A percentile compares a stretch with the other conserved stretches of the same genome.
Evolutionary conservation across 2,113 vertebrate species (phyloP).

Genomic region (Sclerurus mexicanus): DNA sequence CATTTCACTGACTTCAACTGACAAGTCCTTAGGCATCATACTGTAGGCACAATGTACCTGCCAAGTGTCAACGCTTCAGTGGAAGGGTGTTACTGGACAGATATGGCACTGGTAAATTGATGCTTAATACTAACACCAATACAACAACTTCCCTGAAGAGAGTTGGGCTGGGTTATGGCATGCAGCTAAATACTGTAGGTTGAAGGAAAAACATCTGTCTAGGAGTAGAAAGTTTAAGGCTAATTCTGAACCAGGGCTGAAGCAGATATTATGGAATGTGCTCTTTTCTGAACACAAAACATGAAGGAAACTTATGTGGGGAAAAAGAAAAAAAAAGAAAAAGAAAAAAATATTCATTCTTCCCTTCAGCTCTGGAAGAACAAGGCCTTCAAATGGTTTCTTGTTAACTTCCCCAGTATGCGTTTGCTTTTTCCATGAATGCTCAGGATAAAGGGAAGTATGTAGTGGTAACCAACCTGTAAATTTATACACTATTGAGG

Average conservation of each 20-base stretch:
- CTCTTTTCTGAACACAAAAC: not conserved
- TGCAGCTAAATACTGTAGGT: not conserved
- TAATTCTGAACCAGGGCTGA: not conserved
- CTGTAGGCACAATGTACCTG: fast-evolving
- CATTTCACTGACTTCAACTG: not conserved
- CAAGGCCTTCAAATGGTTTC: not conserved
- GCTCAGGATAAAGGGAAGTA: not conserved
- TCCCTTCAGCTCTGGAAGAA: not conserved
- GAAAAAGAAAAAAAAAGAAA: not conserved
- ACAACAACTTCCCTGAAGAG: not conserved
- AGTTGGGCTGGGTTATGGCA: not conserved
- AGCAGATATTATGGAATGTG: not conserved
- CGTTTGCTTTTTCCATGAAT: not conserved
- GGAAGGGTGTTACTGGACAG: not conserved
- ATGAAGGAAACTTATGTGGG: not conserved
- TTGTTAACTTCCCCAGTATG: not conserved
- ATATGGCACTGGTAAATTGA: not conserved
- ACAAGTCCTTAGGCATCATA: not conserved
- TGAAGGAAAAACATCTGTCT: not conserved
- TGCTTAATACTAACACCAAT: not conserved
- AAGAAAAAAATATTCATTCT: not conserved
- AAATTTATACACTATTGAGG: not conserved
- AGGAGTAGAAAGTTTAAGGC: not conserved
- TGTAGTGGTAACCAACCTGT: not conserved
- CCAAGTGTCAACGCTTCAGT: fast-evolving